These are phyloP conservation scores for Cichlasoma orientale DNA, from an alignment of 2,797 vertebrate species.

Conservation along the genomic window DNA sequence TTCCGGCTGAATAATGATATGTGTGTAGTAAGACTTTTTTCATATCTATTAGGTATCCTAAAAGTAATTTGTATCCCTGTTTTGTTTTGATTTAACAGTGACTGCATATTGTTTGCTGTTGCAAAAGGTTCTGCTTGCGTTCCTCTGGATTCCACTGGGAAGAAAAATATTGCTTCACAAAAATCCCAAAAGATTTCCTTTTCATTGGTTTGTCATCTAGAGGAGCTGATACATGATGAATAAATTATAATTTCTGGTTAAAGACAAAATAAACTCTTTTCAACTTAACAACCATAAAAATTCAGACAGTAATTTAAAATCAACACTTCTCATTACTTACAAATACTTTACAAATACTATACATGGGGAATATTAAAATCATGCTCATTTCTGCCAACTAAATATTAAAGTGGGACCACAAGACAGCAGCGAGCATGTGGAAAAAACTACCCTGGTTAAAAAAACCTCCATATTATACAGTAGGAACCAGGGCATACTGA, in stretches of 20 bases:
- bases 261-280: background rate
- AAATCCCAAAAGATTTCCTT: background rate
- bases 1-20: background rate
- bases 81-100: background rate
- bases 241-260: background rate
- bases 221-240: background rate
- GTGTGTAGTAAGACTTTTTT: background rate
- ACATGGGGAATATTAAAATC: too few relatives aligned
- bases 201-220: background rate
- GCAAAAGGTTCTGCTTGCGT: background rate
- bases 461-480: too few relatives aligned
- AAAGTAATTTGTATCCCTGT: slow-evolving; percentile 7
- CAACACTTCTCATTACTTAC: too few relatives aligned
- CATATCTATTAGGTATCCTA: slow-evolving; percentile 4
- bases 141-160: background rate
- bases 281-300: background rate
- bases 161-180: background rate
- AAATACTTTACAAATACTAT: too few relatives aligned
- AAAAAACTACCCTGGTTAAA: too few relatives aligned
- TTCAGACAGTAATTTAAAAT: too few relatives aligned
- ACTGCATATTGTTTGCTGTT: background rate
- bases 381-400: too few relatives aligned
- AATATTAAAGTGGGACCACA: too few relatives aligned
- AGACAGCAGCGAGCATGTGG: too few relatives aligned
- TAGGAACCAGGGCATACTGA: too few relatives aligned